These are phyloP conservation scores for Syrrhaptes paradoxus DNA, from an alignment of 2,113 vertebrate genomes.

Conservation along the genomic window DNA sequence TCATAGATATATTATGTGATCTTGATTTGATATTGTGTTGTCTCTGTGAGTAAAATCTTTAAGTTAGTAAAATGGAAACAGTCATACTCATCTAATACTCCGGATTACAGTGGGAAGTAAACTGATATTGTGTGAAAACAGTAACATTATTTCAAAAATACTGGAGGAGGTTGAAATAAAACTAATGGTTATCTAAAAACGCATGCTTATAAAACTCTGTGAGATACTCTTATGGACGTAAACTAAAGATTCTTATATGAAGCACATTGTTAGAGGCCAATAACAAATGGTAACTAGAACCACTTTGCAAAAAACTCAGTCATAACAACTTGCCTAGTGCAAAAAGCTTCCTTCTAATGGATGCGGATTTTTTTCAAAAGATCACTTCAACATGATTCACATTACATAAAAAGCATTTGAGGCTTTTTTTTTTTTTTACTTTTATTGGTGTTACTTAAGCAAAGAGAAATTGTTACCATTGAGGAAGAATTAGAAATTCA, in stretches of 20 bases:
- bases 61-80: not conserved
- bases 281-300: not conserved
- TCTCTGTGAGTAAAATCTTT: not conserved
- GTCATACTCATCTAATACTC: not conserved
- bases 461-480: conserved; percentile 4
- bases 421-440: not conserved
- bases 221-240: not conserved
- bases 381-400: conserved; percentile 43
- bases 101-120: not conserved
- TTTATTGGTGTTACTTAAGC: not conserved
- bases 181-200: conserved; percentile 42
- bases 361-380: not conserved
- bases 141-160: conserved; percentile 1
- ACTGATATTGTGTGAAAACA: not conserved
- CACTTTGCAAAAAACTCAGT: not conserved
- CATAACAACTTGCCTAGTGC: not conserved
- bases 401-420: conserved; percentile 31
- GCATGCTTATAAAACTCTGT: not conserved
- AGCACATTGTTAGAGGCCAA: not conserved
- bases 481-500: not conserved
- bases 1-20: not conserved
- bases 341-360: conserved; percentile 56
- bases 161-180: conserved; percentile 4
- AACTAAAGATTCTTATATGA: not conserved
- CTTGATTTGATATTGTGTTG: not conserved